Conservation (phyloP, 2,888 invertebrate genomes). For the Lycaena phlaeas region DNA sequence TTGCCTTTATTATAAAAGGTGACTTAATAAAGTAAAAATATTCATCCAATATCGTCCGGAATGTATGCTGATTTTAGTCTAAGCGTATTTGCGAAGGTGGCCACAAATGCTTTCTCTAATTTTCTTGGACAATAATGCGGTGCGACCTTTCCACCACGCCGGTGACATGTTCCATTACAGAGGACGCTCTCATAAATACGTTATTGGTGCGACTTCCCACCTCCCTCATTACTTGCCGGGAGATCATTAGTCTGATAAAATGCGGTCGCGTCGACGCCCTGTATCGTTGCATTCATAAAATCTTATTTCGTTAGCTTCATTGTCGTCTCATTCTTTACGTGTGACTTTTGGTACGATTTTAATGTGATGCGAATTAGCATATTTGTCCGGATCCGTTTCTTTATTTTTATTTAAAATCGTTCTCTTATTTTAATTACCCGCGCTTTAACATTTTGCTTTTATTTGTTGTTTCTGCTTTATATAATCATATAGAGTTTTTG, state of each 20-base stretch:
- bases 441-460: too few species aligned
- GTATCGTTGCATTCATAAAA: conserved; percentile 9
- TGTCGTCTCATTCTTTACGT: conserved; percentile 5
- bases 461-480: too few species aligned
- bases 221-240: conserved; percentile 58
- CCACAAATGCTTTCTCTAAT: conserved; percentile 26
- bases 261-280: conserved; percentile 33
- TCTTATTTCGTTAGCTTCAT: conserved; percentile 1
- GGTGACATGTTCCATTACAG: conserved; percentile 57
- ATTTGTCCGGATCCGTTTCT: neutral
- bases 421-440: too few species aligned
- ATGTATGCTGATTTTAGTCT: conserved; percentile 5
- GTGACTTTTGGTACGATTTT: conserved; percentile 2
- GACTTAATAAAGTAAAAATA: conserved; percentile 2
- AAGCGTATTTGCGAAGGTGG: conserved; percentile 10
- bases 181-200: conserved; percentile 64
- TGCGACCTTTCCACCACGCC: conserved; percentile 35
- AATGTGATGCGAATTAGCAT: conserved; percentile 6
- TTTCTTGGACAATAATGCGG: conserved; percentile 37
- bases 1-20: neutral
- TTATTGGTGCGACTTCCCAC: conserved; percentile 56
- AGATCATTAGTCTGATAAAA: conserved; percentile 67
- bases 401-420: too few species aligned
- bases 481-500: too few species aligned
- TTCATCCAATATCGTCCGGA: neutral